Evolutionary conservation across 2,797 vertebrate species (phyloP), one percentile per base, ranked within the genome.

Genomic region (Furcifer pardalis): DNA sequence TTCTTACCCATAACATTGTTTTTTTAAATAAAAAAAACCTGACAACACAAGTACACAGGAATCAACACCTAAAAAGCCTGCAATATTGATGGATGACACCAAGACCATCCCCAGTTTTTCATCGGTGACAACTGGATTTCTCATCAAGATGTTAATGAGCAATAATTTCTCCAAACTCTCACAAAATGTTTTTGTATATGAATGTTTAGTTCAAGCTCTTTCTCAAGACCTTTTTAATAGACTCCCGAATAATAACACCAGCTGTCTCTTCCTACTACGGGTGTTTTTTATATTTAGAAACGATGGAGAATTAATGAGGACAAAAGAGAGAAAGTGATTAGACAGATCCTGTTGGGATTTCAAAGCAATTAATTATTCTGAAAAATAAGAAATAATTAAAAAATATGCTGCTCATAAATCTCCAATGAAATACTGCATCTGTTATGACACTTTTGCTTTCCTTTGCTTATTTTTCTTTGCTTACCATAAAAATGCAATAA

Each of bases 331-430:
- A 84, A 59, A 77, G 79, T 87, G 73, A 87, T 87, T 87, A 84
- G 79, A 81, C 83, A 84, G 60, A 77, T 87, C 79, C 86, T 83
- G 82, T 56, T 79, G 44, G 60, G 69, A 32, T 13, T 89, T 87
- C 30, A 87, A 84, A 90, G 84, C 82, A 74, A 69, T 87, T 84
- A 87, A 84, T 84, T 3, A 69, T 87, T 46, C 81, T 23, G 73
- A 84, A 63, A 85, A 63, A 6, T 32, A 86, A 89, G 60, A 82
- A 82, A 84, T 84, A 87, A 87, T 85, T 85, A 85, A 90, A n/a
- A n/a, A 79, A 79, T 81, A 84, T 56, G 7, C 27, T 86, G 49
- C 72, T 89, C 81, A 35, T 59, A 86, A 89, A 76, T 68, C 72
- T 44, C 63, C 73, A 79, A 73, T 83, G 84, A 79, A 88, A 86